These are phyloP conservation scores for Rhizomys pruinosus DNA, from an alignment of 2,113 vertebrate species.

Conservation along the genomic window DNA sequence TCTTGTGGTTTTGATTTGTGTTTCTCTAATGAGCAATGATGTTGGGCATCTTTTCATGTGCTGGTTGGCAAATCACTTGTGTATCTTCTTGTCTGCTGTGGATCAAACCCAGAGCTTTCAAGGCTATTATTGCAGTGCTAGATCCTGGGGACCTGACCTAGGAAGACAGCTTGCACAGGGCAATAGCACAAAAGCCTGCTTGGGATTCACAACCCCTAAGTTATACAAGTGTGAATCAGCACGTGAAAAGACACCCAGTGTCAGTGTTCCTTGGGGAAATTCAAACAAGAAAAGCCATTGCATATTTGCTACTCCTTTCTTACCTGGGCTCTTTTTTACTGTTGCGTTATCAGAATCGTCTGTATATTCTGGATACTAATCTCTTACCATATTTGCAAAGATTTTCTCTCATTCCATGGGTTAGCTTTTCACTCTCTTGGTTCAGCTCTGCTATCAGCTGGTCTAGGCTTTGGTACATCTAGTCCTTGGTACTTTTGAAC, in stretches of 20 bases:
- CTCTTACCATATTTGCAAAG: constrained; percentile 16
- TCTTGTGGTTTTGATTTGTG: background rate
- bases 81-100: background rate
- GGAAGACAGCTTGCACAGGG: background rate
- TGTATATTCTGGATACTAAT: background rate
- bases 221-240: background rate
- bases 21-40: background rate
- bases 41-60: background rate
- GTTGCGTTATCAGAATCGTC: background rate
- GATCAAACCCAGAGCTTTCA: background rate
- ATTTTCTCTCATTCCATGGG: background rate
- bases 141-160: background rate
- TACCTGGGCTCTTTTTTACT: background rate
- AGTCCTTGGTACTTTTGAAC: background rate
- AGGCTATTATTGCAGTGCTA: background rate
- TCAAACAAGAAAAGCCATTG: background rate
- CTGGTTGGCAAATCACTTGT: background rate
- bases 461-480: background rate
- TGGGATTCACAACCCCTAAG: background rate
- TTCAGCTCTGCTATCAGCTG: background rate
- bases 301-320: background rate
- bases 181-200: background rate
- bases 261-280: background rate
- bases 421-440: background rate
- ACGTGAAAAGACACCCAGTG: background rate